These are phyloP conservation scores for Xyrauchen texanus DNA, from an alignment of 2,113 vertebrate genomes.

Conservation along the genomic window DNA sequence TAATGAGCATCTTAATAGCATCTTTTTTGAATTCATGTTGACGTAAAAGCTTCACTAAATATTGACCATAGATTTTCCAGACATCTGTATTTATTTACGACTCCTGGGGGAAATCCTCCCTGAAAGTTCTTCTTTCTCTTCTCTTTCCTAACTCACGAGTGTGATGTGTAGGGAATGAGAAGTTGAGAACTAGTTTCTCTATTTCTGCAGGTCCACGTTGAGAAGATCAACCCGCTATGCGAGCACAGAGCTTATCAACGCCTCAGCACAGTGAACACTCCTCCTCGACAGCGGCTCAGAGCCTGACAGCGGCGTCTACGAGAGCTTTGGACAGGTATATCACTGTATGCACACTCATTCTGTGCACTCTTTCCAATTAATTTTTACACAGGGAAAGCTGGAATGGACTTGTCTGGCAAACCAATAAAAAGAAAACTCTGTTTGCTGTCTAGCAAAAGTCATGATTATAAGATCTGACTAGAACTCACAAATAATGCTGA, in stretches of 20 bases:
- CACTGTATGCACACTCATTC: conserved; percentile 17
- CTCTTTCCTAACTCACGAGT: too few relatives aligned
- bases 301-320: conserved; percentile 67
- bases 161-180: background rate
- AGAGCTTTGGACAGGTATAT: conserved; percentile 68
- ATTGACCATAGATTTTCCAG: too few relatives aligned
- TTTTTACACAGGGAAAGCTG: background rate
- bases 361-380: background rate
- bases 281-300: conserved; percentile 75
- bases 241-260: conserved; percentile 69
- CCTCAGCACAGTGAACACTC: conserved; percentile 65
- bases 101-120: too few relatives aligned
- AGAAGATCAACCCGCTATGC: conserved; percentile 70
- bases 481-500: too few relatives aligned
- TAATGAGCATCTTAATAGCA: too few relatives aligned
- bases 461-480: too few relatives aligned
- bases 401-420: conserved; percentile 1
- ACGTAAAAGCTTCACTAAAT: too few relatives aligned
- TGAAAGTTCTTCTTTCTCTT: too few relatives aligned
- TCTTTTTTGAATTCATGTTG: too few relatives aligned
- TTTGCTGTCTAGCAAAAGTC: background rate
- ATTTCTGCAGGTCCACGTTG: conserved; percentile 55
- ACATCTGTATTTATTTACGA: too few relatives aligned
- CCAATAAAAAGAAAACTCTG: background rate
- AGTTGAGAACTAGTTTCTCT: background rate